These are phyloP conservation scores for Gymnothorax reevesii DNA, from an alignment of 2,797 vertebrate genomes.

Conservation along the genomic window DNA sequence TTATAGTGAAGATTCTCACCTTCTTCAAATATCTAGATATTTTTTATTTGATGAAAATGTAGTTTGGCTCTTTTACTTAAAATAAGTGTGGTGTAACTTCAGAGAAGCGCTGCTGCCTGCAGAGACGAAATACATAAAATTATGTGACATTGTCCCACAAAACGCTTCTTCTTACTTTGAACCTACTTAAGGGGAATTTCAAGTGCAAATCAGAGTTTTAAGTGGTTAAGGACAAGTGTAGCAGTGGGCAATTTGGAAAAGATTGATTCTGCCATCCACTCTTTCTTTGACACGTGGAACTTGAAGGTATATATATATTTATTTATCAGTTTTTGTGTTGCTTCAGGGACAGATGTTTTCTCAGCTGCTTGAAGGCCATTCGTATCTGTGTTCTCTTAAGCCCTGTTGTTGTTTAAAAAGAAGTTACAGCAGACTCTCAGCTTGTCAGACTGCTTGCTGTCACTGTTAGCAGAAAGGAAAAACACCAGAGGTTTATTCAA, in stretches of 20 bases:
- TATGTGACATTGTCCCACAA: no score
- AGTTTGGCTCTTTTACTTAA: no score
- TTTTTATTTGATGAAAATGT: no score
- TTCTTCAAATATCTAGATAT: no score
- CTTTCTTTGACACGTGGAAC: background rate
- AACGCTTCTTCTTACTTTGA: no score
- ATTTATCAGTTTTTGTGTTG: background rate
- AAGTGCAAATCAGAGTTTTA: no score
- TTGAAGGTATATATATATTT: background rate
- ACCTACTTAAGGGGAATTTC: no score
- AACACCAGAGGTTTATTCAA: background rate
- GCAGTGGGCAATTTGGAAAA: conserved; percentile 23
- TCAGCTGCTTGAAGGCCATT: conserved; percentile 13
- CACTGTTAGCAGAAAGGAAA: background rate
- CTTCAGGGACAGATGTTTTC: conserved; percentile 8
- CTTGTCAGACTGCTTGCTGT: background rate
- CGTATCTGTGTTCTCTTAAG: conserved; percentile 13
- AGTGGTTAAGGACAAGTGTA: background rate
- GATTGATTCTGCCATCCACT: conserved; percentile 7
- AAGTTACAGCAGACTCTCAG: conserved; percentile 18
- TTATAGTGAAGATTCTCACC: no score
- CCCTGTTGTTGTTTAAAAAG: background rate
- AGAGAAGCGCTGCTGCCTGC: no score
- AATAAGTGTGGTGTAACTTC: no score
- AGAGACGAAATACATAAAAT: no score